These are phyloP conservation scores for Dyspetes luteomarginatus DNA, from an alignment of 2,888 invertebrate species.

Conservation along the genomic window DNA sequence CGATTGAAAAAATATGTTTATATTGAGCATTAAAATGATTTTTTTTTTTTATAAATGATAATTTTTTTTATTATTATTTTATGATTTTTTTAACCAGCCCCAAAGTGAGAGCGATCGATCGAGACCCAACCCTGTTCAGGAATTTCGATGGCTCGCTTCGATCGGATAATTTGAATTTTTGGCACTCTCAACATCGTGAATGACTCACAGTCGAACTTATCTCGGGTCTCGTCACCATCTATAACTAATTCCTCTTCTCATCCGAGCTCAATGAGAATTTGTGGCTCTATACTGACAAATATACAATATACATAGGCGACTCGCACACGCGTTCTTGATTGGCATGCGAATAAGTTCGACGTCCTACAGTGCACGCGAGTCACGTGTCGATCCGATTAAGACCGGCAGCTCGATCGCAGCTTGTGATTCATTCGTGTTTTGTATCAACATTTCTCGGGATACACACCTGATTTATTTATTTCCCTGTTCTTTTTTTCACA, in stretches of 20 bases:
- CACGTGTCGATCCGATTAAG: constrained; percentile 61
- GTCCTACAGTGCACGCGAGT: constrained; percentile 57
- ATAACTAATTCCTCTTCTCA: constrained; percentile 41
- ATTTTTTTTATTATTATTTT: background rate
- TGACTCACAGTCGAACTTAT: constrained; percentile 47
- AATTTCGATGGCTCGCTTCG: background rate
- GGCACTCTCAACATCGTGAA: constrained; percentile 13
- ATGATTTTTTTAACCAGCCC: background rate
- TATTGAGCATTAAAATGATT: background rate
- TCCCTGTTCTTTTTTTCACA: background rate
- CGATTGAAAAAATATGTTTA: too few species aligned
- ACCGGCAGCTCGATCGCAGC: constrained; percentile 15
- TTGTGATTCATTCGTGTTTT: constrained; percentile 54
- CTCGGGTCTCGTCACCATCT: constrained; percentile 39
- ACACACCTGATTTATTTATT: constrained; percentile 15
- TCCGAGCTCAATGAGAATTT: constrained; percentile 46
- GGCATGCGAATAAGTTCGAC: constrained; percentile 63
- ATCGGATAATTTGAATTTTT: constrained; percentile 41
- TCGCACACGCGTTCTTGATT: constrained; percentile 40
- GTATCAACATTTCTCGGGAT: constrained; percentile 47
- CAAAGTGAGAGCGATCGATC: background rate
- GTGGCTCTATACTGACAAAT: constrained; percentile 10
- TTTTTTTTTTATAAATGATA: background rate
- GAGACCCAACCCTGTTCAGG: background rate
- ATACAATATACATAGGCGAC: constrained; percentile 6